Conservation (phyloP, 2,113 vertebrate species). For the Potamarius usumacintae region DNA sequence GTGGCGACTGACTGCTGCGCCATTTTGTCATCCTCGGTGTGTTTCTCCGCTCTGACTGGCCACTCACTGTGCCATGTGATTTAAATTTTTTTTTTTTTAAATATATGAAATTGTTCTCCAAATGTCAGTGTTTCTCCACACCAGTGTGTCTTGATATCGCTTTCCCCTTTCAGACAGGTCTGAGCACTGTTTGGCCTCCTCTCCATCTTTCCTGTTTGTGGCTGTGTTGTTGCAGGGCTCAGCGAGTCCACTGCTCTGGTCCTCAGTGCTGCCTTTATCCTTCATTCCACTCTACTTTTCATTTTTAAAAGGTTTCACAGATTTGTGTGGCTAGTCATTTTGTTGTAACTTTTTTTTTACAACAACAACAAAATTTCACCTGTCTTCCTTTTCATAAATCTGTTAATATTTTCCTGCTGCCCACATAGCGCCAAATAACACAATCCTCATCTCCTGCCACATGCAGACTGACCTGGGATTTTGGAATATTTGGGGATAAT, state of each 20-base stretch:
- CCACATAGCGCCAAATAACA: too few relatives aligned
- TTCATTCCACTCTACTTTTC: too few relatives aligned
- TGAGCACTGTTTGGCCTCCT: too few relatives aligned
- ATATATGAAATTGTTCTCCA: background rate
- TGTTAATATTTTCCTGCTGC: background rate
- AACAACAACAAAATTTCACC: background rate
- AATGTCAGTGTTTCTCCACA: background rate
- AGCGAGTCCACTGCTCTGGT: conserved; percentile 7
- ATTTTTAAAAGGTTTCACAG: background rate
- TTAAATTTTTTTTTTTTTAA: too few relatives aligned
- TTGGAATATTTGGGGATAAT: background rate
- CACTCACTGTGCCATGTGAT: background rate
- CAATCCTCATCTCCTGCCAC: background rate
- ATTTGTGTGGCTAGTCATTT: background rate
- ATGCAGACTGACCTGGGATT: background rate
- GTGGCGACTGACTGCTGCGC: background rate
- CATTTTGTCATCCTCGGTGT: conserved; percentile 14
- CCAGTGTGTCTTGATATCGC: too few relatives aligned
- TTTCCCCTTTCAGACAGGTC: too few relatives aligned
- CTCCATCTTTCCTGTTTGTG: background rate
- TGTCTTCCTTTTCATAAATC: background rate
- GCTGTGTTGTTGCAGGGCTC: background rate
- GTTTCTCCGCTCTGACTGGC: background rate
- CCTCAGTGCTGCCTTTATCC: background rate
- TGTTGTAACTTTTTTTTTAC: background rate